A percentile compares a stretch with the other conserved stretches of the same genome.
These are phyloP conservation scores for Rhagoletis zephyria DNA, from an alignment of 1,140 invertebrate species.

Conservation along the genomic window DNA sequence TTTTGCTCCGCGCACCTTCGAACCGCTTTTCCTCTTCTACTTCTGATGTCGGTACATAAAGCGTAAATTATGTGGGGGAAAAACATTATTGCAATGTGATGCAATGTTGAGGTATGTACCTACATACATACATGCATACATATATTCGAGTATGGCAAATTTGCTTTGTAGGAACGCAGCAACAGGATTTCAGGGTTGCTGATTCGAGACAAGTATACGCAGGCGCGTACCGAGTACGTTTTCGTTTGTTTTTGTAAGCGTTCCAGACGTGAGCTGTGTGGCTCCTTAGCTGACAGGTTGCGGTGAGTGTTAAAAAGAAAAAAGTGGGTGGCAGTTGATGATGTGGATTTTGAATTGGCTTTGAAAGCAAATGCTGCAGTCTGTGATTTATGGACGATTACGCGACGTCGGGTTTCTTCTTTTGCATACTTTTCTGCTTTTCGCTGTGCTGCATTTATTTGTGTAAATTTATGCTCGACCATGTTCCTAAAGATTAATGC, in stretches of 20 bases:
- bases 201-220: conserved; percentile 9
- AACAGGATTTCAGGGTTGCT: conserved; percentile 46
- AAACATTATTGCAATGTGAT: conserved; percentile 8
- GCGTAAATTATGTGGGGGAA: conserved; percentile 40
- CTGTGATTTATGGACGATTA: conserved; percentile 47
- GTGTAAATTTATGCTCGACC: not conserved
- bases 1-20: not conserved
- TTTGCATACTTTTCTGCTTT: not conserved
- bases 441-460: not conserved
- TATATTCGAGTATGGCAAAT: not conserved
- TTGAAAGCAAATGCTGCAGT: conserved; percentile 24
- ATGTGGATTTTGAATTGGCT: conserved; percentile 22
- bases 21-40: not conserved
- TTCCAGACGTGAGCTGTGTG: not conserved
- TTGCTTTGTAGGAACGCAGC: not conserved
- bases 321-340: not conserved
- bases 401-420: not conserved
- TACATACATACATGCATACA: no score
- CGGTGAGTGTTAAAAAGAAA: not conserved
- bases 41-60: not conserved
- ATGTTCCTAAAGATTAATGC: not conserved
- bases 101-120: conserved; percentile 21
- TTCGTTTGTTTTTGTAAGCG: not conserved
- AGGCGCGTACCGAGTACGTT: conserved; percentile 1
- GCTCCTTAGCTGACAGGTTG: not conserved